These are phyloP conservation scores for Athalia rosae DNA, from an alignment of 2,888 invertebrate genomes.

Conservation along the genomic window DNA sequence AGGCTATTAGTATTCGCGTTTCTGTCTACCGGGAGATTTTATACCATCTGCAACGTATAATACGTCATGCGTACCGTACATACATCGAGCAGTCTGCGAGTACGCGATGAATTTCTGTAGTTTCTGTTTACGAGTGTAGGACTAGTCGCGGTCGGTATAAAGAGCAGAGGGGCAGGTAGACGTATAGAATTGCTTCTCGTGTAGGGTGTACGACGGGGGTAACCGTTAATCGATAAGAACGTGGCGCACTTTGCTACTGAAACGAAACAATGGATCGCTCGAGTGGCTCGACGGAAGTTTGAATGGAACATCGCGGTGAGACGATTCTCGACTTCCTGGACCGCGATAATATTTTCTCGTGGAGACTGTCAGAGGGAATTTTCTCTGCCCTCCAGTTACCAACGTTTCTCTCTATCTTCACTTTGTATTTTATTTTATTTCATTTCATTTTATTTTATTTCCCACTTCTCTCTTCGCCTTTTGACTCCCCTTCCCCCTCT, in stretches of 20 bases:
- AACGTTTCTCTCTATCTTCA: not conserved
- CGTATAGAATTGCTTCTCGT: not conserved
- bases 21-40: no score
- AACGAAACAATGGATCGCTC: conserved; percentile 3
- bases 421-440: not conserved
- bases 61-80: no score
- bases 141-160: not conserved
- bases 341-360: conserved; percentile 30
- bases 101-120: no score
- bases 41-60: no score
- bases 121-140: no score
- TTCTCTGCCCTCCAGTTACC: not conserved
- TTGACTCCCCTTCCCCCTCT: no score
- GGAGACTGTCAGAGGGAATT: conserved; percentile 17
- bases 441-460: no score
- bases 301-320: conserved; percentile 2
- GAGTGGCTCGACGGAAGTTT: conserved; percentile 5
- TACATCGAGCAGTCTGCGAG: no score
- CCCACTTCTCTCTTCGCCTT: no score
- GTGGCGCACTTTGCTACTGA: conserved; percentile 12
- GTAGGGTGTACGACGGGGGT: not conserved
- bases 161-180: not conserved
- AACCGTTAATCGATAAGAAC: conserved; percentile 29
- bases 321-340: not conserved
- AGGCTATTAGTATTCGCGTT: no score